phyloP scores from a whole-genome alignment of 2,113 vertebrate species.

The Phalacrocorax pelagicus region DNA sequence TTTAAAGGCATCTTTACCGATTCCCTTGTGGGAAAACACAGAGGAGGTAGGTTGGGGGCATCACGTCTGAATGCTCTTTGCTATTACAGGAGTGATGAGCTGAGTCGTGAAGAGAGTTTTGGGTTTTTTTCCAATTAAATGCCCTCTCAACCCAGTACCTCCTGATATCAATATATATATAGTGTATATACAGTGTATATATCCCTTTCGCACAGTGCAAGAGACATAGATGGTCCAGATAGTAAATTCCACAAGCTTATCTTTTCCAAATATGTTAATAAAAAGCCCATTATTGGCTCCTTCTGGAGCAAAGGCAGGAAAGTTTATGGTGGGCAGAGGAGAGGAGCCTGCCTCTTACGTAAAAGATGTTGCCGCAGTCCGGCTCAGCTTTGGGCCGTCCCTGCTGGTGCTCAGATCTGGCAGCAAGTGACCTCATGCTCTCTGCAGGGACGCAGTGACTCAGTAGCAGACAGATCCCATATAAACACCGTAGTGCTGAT shows the following conservation, averaged over 20 bases:
- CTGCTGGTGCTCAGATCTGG: background rate
- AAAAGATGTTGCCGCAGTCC: rapidly evolving
- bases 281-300: background rate
- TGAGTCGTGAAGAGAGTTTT: background rate
- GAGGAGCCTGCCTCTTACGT: background rate
- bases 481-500: background rate
- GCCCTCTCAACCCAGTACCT: background rate
- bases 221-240: background rate
- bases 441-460: background rate
- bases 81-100: background rate
- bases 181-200: background rate
- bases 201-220: background rate
- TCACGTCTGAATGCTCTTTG: background rate
- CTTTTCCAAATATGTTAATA: background rate
- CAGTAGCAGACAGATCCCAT: background rate
- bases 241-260: background rate
- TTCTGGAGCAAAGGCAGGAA: background rate
- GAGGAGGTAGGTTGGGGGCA: background rate
- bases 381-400: background rate
- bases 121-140: background rate
- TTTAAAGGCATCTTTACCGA: background rate
- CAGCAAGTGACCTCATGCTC: slow-evolving; percentile 32
- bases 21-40: background rate
- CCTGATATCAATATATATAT: background rate
- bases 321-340: background rate